Conservation (phyloP, 1,140 invertebrate genomes). For the Triops longicaudatus region DNA sequence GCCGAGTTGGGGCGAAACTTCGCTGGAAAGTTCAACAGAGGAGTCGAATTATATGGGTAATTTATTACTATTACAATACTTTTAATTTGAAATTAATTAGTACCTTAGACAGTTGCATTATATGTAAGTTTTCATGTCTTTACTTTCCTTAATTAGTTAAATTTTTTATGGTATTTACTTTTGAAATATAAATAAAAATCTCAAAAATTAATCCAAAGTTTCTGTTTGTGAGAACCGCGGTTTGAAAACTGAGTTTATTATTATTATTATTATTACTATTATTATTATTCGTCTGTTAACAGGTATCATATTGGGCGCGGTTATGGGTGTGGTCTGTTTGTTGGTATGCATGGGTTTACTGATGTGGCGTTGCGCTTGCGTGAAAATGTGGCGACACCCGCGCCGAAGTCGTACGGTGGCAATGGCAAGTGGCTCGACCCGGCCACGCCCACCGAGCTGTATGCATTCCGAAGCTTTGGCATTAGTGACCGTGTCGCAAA, state of each 20-base stretch:
- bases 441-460: conserved; percentile 37
- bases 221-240: no score
- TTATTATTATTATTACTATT: no score
- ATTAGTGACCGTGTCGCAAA: conserved; percentile 30
- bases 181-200: no score
- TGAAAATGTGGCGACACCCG: background rate
- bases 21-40: background rate
- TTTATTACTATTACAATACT: background rate
- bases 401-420: background rate
- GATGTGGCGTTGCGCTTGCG: conserved; percentile 25
- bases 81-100: background rate
- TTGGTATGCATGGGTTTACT: conserved; percentile 12
- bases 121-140: no score
- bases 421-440: conserved; percentile 36
- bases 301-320: conserved; percentile 32
- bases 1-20: background rate
- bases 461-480: conserved; percentile 37
- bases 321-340: conserved; percentile 31
- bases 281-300: conserved; percentile 33
- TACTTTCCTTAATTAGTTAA: no score
- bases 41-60: background rate
- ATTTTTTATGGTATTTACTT: no score
- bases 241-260: no score
- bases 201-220: no score
- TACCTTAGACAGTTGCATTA: background rate